Conservation (phyloP, 2,113 vertebrate species). For the Synodontis membranacea region DNA sequence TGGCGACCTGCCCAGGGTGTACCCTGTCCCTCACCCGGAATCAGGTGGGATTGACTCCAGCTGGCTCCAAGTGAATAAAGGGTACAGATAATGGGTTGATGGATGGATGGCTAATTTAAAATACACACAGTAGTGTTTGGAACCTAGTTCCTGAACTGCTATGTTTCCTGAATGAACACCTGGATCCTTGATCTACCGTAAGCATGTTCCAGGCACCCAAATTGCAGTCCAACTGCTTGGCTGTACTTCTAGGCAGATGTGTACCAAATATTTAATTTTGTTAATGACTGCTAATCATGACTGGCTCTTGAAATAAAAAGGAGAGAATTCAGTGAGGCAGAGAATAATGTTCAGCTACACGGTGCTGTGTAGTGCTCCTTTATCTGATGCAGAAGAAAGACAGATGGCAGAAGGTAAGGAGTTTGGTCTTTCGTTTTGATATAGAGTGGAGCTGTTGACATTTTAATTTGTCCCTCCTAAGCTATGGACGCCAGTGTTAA, state of each 20-base stretch:
- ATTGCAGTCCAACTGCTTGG: background rate
- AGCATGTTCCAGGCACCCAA: background rate
- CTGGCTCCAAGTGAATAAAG: too few relatives aligned
- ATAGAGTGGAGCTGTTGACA: constrained; percentile 54
- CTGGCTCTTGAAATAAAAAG: constrained; percentile 23
- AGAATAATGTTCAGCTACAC: constrained; percentile 3
- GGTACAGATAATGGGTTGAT: too few relatives aligned
- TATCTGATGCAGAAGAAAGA: constrained; percentile 54
- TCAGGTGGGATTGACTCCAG: too few relatives aligned
- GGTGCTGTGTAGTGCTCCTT: constrained; percentile 33
- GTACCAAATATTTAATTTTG: constrained; percentile 25
- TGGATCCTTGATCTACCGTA: background rate
- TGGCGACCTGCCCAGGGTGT: too few relatives aligned
- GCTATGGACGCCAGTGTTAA: constrained; percentile 58
- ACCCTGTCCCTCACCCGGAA: too few relatives aligned
- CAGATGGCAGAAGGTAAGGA: constrained; percentile 52
- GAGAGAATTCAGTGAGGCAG: background rate
- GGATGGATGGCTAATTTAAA: too few relatives aligned
- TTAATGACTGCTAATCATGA: constrained; percentile 31
- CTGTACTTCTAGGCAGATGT: constrained; percentile 13
- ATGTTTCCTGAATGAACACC: constrained; percentile 1
- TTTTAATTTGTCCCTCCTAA: constrained; percentile 58
- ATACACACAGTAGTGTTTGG: background rate
- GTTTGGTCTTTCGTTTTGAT: constrained; percentile 56
- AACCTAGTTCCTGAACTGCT: background rate